Evolutionary conservation across 1,140 invertebrate genomes (phyloP), one percentile per base, ranked within the genome.

Genomic region (Sitophilus oryzae): DNA sequence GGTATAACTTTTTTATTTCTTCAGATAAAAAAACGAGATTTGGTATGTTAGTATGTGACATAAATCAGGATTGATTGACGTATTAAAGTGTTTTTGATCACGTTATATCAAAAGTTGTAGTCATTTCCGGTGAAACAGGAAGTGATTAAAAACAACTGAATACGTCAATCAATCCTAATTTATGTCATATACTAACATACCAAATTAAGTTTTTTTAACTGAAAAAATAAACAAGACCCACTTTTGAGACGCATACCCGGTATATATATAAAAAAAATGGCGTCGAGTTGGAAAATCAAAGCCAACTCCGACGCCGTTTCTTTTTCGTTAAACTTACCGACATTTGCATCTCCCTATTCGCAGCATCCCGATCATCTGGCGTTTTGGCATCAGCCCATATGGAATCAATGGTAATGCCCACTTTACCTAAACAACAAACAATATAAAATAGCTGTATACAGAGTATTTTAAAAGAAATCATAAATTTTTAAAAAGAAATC

Each of bases 341-440:
- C 57, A 61, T 63, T 66, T 76, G 67, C 44, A 69, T 71, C 2
- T 66, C 54, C 53, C 74, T 69, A 48, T 78, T 70, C 2, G 77
- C 72, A 30, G 78, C 78, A 35, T 72, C 62, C 15, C 67, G 59
- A 55, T 77, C 71, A 11, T 63, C 62, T 53, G 73, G 63, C 2
- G 67, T 70, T 44, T 68, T 66, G 11, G 78, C 73, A 48, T 75
- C 73, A 46, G 58, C 65, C 70, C 73, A 81, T 22, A 55, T 52
- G 6, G 66, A 62, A 58, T 75, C 76, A 1, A 80, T 54, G 9
- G 74, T 70, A 35, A 82, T 79, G 44, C 75, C 76, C 46, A 79
- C 67, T 60, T 64, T 68, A 11, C 77, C 77, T 67, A 23, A 23
- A 53, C n/a, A n/a, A n/a, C n/a, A n/a, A n/a, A n/a, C n/a, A n/a